Conservation (phyloP, 2,888 invertebrate species). For the Carpatolechia fugitivella region DNA sequence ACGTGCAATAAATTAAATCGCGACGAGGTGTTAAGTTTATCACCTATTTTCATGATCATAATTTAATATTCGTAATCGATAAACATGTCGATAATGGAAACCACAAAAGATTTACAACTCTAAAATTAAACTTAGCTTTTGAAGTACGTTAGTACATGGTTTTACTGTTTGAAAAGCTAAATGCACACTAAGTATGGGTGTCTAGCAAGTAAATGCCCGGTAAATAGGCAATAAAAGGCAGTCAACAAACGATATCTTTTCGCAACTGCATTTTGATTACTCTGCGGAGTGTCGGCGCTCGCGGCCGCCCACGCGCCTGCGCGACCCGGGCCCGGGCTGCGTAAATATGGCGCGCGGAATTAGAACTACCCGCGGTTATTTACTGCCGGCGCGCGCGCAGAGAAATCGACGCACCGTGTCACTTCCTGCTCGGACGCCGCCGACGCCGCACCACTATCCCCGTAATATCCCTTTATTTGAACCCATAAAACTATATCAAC, state of each 20-base stretch:
- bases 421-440: conserved; percentile 59
- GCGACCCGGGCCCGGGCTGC: conserved; percentile 42
- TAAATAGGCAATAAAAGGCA: conserved; percentile 30
- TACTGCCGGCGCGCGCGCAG: conserved; percentile 43
- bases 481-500: conserved; percentile 54
- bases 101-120: background rate
- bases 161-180: background rate
- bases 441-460: conserved; percentile 44
- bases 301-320: conserved; percentile 42
- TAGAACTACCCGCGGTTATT: conserved; percentile 72
- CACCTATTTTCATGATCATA: conserved; percentile 6
- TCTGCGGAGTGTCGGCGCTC: conserved; percentile 45
- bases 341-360: conserved; percentile 70
- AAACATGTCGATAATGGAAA: background rate
- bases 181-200: background rate
- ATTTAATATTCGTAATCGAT: conserved; percentile 4
- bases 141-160: background rate
- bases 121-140: background rate
- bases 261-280: conserved; percentile 52
- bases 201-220: background rate
- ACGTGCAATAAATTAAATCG: conserved; percentile 3
- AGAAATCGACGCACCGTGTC: conserved; percentile 45
- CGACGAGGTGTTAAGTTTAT: conserved; percentile 6
- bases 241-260: conserved; percentile 37
- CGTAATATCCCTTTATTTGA: conserved; percentile 60